These are phyloP conservation scores for Ophion ventricosus DNA, from an alignment of 2,888 invertebrate genomes.

Conservation along the genomic window DNA sequence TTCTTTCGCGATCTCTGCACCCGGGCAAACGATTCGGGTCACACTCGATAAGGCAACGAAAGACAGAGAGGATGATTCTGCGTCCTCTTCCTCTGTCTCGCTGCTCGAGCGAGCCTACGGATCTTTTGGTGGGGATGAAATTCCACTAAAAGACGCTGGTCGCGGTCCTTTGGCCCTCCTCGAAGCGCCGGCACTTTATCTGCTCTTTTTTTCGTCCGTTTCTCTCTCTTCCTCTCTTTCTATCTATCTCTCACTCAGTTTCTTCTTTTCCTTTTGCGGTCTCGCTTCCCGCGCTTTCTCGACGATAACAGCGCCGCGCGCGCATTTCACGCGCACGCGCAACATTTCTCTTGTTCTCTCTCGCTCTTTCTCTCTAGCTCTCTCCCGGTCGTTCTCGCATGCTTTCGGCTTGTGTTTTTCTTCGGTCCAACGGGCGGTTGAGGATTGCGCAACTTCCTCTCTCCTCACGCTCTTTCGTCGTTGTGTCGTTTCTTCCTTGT, in stretches of 20 bases:
- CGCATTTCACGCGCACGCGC: conserved; percentile 45
- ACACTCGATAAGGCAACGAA: conserved; percentile 63
- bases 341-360: conserved; percentile 44
- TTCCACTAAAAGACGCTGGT: conserved; percentile 53
- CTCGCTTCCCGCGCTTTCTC: conserved; percentile 64
- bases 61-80: conserved; percentile 21
- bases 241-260: conserved; percentile 15
- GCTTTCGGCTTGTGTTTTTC: conserved; percentile 22
- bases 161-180: conserved; percentile 52
- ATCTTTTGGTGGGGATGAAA: conserved; percentile 44
- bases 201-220: conserved; percentile 11
- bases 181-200: conserved; percentile 56
- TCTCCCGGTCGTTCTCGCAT: conserved; percentile 24
- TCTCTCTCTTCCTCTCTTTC: conserved; percentile 22
- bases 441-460: conserved; percentile 76
- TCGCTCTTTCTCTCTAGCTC: conserved; percentile 31
- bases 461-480: conserved; percentile 54
- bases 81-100: conserved; percentile 8
- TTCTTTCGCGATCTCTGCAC: conserved; percentile 46
- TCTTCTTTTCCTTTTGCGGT: conserved; percentile 43
- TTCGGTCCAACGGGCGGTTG: conserved; percentile 72
- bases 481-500: conserved; percentile 59
- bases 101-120: conserved; percentile 19
- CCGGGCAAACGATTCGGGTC: conserved; percentile 59
- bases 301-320: conserved; percentile 61